Percentiles rank a stretch among this genome's conserved stretches.
phyloP scores from a whole-genome alignment of 2,888 invertebrate genomes.

The Eristalis tenax region DNA sequence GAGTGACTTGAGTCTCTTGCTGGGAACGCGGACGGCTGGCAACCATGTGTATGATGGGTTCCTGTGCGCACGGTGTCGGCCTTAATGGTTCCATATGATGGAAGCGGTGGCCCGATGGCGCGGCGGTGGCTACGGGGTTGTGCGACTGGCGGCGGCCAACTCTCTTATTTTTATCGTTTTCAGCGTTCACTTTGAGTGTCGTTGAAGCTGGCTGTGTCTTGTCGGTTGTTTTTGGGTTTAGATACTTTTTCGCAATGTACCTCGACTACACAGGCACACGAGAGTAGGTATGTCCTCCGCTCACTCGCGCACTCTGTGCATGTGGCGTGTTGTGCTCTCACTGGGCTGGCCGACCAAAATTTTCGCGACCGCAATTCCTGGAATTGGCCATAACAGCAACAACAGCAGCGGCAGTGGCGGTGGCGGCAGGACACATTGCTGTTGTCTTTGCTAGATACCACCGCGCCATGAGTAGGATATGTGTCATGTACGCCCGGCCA shows the following conservation, averaged over 20 bases:
- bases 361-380: slow-evolving; percentile 73
- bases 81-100: slow-evolving; percentile 58
- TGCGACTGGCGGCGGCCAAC: not conserved
- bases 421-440: slow-evolving; percentile 54
- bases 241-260: slow-evolving; percentile 57
- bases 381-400: slow-evolving; percentile 45
- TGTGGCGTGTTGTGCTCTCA: slow-evolving; percentile 48
- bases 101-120: not conserved
- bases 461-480: slow-evolving; percentile 55
- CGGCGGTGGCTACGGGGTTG: not conserved
- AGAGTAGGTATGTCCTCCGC: not conserved
- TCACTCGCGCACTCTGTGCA: slow-evolving; percentile 46
- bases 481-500: slow-evolving; percentile 46
- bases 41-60: slow-evolving; percentile 63
- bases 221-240: slow-evolving; percentile 35
- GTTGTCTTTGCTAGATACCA: slow-evolving; percentile 69
- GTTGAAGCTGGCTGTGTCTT: slow-evolving; percentile 22
- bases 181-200: slow-evolving; percentile 40
- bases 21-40: slow-evolving; percentile 38
- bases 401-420: not conserved
- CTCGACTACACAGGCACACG: not conserved
- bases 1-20: not conserved
- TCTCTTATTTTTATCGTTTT: slow-evolving; percentile 42
- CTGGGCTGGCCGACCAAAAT: slow-evolving; percentile 59
- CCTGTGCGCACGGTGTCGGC: slow-evolving; percentile 55